Conservation (phyloP, 92 coral and sea anemone genomes). For the Parazoanthus atlanticus region DNA sequence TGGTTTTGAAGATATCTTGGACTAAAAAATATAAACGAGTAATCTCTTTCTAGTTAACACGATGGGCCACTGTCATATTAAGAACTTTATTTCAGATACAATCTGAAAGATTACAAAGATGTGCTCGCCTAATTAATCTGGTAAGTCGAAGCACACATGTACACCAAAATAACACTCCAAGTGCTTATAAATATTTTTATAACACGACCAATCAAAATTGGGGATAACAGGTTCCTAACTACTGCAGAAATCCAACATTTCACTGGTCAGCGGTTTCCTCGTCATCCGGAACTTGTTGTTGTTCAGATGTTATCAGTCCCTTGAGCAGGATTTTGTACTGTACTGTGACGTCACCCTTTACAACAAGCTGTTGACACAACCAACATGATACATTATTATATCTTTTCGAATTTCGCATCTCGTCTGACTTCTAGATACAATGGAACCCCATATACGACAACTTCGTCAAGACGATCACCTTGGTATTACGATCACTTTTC, state of each 20-base stretch:
- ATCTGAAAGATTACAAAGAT: constrained; percentile 16
- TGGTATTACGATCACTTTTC: too few species aligned
- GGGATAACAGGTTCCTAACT: background rate
- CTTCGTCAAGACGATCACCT: background rate
- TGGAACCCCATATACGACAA: background rate
- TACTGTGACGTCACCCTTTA: constrained; percentile 91
- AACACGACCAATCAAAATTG: background rate
- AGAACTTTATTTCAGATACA: constrained; percentile 12
- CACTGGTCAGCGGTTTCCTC: constrained; percentile 37
- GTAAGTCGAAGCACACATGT: background rate
- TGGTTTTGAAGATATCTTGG: too few species aligned
- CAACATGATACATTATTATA: background rate
- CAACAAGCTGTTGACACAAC: constrained; percentile 64
- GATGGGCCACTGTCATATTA: background rate
- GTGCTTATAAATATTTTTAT: background rate
- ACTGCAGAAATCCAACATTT: background rate
- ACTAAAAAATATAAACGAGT: too few species aligned
- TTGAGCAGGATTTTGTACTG: constrained; percentile 90
- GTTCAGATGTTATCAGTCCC: constrained; percentile 86
- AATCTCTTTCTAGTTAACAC: background rate
- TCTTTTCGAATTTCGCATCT: too few species aligned
- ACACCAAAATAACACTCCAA: constrained; percentile 1
- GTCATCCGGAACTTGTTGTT: constrained; percentile 35
- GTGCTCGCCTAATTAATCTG: background rate
- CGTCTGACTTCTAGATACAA: background rate